Conservation (phyloP, 2,888 invertebrate species). For the Drosophila robusta region DNA sequence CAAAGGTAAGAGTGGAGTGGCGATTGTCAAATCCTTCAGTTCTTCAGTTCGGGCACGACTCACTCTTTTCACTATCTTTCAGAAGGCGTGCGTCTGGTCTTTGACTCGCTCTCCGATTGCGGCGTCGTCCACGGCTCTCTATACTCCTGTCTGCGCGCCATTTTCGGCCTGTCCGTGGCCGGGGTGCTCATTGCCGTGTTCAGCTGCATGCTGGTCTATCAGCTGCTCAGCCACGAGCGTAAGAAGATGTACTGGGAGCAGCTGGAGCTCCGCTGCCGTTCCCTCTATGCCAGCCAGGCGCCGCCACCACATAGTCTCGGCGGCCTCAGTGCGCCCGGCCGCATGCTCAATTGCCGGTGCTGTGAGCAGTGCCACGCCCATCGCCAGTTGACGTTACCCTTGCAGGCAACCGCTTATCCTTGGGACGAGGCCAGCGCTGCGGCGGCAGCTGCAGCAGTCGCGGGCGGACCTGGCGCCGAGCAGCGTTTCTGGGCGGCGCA, state of each 20-base stretch:
- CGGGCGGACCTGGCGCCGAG: conserved; percentile 73
- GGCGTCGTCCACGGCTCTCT: conserved; percentile 96
- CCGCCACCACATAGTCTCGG: conserved; percentile 78
- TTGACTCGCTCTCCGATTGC: conserved; percentile 94
- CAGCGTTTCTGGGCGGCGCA: conserved; percentile 86
- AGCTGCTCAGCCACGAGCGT: conserved; percentile 94
- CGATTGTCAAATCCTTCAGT: background rate
- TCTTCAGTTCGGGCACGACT: background rate
- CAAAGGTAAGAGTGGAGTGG: conserved; percentile 71
- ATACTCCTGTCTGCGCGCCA: conserved; percentile 94
- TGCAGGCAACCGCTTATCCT: conserved; percentile 86
- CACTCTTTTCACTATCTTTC: conserved; percentile 33
- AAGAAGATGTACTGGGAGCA: conserved; percentile 98
- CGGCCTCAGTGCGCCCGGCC: conserved; percentile 82
- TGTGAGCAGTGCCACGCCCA: conserved; percentile 89
- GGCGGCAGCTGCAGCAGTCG: conserved; percentile 85
- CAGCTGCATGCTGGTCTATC: conserved; percentile 96
- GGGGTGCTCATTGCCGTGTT: conserved; percentile 96
- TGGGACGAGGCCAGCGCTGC: conserved; percentile 86
- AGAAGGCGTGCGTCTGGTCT: conserved; percentile 91
- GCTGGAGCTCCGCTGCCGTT: conserved; percentile 92
- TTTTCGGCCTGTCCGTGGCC: conserved; percentile 95
- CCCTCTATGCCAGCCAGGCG: conserved; percentile 88
- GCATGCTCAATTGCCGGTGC: conserved; percentile 87
- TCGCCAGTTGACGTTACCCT: conserved; percentile 86